Evolutionary conservation across 2,888 invertebrate genomes (phyloP).

Genomic region (Neria commutata): DNA sequence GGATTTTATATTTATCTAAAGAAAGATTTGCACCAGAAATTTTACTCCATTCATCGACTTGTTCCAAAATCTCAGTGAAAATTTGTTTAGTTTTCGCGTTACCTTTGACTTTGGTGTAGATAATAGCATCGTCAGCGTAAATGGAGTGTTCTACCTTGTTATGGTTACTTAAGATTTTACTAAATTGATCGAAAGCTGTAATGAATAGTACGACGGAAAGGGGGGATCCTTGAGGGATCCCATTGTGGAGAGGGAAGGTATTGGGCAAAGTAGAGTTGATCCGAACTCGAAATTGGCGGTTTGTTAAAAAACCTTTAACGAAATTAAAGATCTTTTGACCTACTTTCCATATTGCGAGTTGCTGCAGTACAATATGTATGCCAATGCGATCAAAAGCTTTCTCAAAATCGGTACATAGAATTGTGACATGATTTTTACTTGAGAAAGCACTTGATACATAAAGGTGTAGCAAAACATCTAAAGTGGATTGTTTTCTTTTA

Average conservation of each 20-base stretch:
- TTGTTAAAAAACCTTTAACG: slow-evolving; percentile 18
- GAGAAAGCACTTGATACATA: slow-evolving; percentile 12
- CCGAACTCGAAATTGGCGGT: slow-evolving; percentile 16
- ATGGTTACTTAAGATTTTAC: slow-evolving; percentile 18
- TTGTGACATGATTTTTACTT: too few species aligned
- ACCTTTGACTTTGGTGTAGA: too few species aligned
- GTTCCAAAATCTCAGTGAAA: too few species aligned
- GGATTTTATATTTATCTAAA: slow-evolving; percentile 4
- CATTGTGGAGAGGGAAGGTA: slow-evolving; percentile 5
- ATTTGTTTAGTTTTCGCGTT: too few species aligned
- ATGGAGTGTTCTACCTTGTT: slow-evolving; percentile 10
- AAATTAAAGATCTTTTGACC: too few species aligned
- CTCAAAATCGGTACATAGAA: too few species aligned
- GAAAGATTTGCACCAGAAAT: too few species aligned
- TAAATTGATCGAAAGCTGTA: slow-evolving; percentile 17
- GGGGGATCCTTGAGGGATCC: slow-evolving; percentile 10
- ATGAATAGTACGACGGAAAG: slow-evolving; percentile 13
- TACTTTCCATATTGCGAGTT: slow-evolving; percentile 16
- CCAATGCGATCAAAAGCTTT: too few species aligned
- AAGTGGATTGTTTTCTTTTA: too few species aligned
- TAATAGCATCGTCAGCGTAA: slow-evolving; percentile 20
- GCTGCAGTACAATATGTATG: too few species aligned
- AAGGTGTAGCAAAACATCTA: slow-evolving; percentile 18
- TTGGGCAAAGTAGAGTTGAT: neutral
- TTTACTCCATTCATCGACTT: too few species aligned